phyloP scores from a whole-genome alignment of 92 coral and sea anemone genomes.

The Zoanthus solanderi region DNA sequence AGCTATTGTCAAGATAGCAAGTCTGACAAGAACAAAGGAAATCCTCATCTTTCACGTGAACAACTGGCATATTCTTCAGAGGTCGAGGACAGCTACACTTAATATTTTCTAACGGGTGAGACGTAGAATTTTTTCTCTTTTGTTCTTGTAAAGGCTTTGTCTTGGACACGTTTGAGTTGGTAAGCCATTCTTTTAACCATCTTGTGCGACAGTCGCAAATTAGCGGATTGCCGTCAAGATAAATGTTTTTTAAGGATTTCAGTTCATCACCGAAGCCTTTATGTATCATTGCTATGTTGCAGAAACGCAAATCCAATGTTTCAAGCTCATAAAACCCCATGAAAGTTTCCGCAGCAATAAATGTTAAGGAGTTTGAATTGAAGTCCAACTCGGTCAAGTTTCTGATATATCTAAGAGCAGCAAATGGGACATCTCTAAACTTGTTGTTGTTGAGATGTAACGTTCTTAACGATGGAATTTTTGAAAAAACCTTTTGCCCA shows the following conservation, averaged over 20 bases:
- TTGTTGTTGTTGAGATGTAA: too few species aligned
- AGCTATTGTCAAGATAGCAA: constrained; percentile 48
- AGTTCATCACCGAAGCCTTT: constrained; percentile 52
- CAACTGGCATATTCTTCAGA: constrained; percentile 44
- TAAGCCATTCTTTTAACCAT: constrained; percentile 64
- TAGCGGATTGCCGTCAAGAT: constrained; percentile 65
- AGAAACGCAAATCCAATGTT: constrained; percentile 49
- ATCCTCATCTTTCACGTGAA: constrained; percentile 44
- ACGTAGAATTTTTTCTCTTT: too few species aligned
- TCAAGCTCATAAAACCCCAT: constrained; percentile 44
- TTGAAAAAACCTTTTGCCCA: constrained; percentile 48
- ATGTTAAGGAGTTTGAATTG: constrained; percentile 62
- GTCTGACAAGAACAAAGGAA: constrained; percentile 71
- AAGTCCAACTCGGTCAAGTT: constrained; percentile 51
- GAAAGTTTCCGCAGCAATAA: constrained; percentile 60
- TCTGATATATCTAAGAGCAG: too few species aligned
- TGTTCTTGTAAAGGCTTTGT: too few species aligned
- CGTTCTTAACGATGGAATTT: constrained; percentile 43
- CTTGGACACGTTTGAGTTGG: not conserved
- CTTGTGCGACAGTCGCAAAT: constrained; percentile 71
- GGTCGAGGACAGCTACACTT: constrained; percentile 25
- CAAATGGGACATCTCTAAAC: too few species aligned
- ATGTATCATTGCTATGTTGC: constrained; percentile 54
- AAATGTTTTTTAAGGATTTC: constrained; percentile 24
- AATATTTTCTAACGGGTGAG: too few species aligned